Percentiles rank a stretch among this genome's conserved stretches.
Evolutionary conservation across 1,140 invertebrate genomes (phyloP).

Genomic region (Drosophila hydei): DNA sequence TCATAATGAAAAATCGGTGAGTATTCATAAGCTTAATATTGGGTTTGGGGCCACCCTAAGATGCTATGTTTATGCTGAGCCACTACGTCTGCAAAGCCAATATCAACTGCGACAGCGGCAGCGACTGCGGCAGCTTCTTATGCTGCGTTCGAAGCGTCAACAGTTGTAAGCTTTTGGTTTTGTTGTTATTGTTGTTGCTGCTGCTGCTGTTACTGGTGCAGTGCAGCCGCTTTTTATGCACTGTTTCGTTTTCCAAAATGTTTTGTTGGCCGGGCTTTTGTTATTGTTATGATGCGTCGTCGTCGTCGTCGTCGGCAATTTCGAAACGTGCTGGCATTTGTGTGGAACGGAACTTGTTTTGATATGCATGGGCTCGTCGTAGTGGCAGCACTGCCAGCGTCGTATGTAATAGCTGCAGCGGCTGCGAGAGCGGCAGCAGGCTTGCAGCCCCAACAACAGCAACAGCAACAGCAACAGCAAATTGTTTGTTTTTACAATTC

Average conservation of each 20-base stretch:
- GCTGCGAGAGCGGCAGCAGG: slow-evolving; percentile 41
- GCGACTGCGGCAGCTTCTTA: slow-evolving; percentile 21
- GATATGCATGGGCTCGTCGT: slow-evolving; percentile 65
- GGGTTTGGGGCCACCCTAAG: slow-evolving; percentile 45
- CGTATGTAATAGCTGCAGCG: slow-evolving; percentile 35
- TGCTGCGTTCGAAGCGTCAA: slow-evolving; percentile 22
- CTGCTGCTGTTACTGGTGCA: slow-evolving; percentile 19
- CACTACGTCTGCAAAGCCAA: slow-evolving; percentile 2
- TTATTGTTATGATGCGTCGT: slow-evolving; percentile 78
- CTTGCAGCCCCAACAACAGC: slow-evolving; percentile 51
- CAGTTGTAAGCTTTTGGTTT: slow-evolving; percentile 34
- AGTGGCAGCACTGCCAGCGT: slow-evolving; percentile 23
- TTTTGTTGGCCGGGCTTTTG: slow-evolving; percentile 63
- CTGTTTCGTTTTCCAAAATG: slow-evolving; percentile 67
- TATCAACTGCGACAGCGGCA: background rate
- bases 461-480: slow-evolving; percentile 46
- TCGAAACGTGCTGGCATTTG: slow-evolving; percentile 80
- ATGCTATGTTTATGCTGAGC: slow-evolving; percentile 36
- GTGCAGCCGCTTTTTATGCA: slow-evolving; percentile 62
- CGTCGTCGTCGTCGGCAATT: slow-evolving; percentile 49
- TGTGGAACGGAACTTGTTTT: slow-evolving; percentile 81
- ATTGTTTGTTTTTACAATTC: slow-evolving; percentile 78
- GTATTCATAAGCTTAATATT: background rate
- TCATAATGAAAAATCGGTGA: too few species aligned
- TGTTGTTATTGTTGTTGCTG: slow-evolving; percentile 13